Evolutionary conservation across 2,797 vertebrate genomes (phyloP).

Genomic region (Trachops cirrhosus): DNA sequence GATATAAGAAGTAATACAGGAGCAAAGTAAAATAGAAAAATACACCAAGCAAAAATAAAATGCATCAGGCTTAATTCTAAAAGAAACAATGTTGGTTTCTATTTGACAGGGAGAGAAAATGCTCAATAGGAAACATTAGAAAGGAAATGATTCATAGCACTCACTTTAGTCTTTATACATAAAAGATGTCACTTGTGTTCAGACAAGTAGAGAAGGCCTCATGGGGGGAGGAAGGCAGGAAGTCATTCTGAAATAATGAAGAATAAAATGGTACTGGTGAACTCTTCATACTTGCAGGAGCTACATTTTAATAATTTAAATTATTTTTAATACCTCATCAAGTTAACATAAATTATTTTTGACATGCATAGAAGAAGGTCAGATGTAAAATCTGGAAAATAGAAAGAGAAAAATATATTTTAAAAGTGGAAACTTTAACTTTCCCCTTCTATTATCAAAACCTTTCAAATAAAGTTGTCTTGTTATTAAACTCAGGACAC

Average conservation of each 20-base stretch:
- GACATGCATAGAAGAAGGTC: neutral
- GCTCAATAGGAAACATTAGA: neutral
- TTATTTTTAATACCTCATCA: neutral
- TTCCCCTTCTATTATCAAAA: neutral
- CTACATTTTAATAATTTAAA: constrained; percentile 49
- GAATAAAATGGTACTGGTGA: constrained; percentile 1
- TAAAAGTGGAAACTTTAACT: constrained; percentile 6
- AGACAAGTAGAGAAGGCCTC: constrained; percentile 9
- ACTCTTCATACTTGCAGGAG: neutral
- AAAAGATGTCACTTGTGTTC: constrained; percentile 48
- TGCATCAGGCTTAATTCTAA: neutral
- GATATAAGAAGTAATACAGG: neutral
- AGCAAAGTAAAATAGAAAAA: constrained; percentile 11
- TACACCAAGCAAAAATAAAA: constrained; percentile 20
- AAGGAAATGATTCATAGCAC: constrained; percentile 10
- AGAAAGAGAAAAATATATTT: neutral
- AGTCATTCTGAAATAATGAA: neutral
- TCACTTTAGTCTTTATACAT: constrained; percentile 27
- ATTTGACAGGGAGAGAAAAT: constrained; percentile 40
- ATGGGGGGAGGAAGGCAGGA: neutral
- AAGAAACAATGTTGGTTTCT: constrained; percentile 27
- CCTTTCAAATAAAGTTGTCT: neutral
- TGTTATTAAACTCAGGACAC: neutral
- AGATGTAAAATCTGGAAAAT: neutral
- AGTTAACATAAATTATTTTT: constrained; percentile 40